These are phyloP conservation scores for Psittacara wagleri DNA, from an alignment of 2,113 vertebrate species.

Conservation along the genomic window DNA sequence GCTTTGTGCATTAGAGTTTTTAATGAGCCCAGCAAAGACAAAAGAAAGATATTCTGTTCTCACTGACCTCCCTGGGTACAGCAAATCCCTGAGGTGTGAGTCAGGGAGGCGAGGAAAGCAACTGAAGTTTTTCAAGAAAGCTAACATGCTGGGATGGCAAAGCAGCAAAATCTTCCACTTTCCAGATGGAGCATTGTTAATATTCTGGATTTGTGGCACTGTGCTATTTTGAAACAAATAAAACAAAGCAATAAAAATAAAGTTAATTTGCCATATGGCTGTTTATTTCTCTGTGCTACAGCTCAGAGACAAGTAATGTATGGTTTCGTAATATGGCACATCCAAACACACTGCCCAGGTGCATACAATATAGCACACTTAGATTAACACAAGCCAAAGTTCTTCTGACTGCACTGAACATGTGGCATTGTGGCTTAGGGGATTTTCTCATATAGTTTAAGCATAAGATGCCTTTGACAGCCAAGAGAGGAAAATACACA, in stretches of 20 bases:
- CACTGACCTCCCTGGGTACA: background rate
- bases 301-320: constrained; percentile 64
- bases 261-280: constrained; percentile 78
- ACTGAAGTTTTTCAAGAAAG: background rate
- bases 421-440: constrained; percentile 42
- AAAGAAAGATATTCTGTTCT: background rate
- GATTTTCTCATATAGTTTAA: constrained; percentile 51
- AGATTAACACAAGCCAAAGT: constrained; percentile 44
- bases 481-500: constrained; percentile 16
- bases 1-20: background rate
- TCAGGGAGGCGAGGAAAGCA: background rate
- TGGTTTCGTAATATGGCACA: constrained; percentile 56
- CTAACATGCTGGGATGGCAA: background rate
- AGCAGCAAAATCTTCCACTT: constrained; percentile 45
- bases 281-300: constrained; percentile 69
- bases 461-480: constrained; percentile 28
- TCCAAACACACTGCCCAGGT: background rate
- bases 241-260: constrained; percentile 68
- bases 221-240: constrained; percentile 72
- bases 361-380: constrained; percentile 38
- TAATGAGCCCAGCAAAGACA: background rate
- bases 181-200: constrained; percentile 77
- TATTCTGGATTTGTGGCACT: constrained; percentile 71
- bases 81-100: background rate
- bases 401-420: constrained; percentile 47